Conservation (phyloP, 1,140 invertebrate genomes). For the Pentalonia nigronervosa region DNA sequence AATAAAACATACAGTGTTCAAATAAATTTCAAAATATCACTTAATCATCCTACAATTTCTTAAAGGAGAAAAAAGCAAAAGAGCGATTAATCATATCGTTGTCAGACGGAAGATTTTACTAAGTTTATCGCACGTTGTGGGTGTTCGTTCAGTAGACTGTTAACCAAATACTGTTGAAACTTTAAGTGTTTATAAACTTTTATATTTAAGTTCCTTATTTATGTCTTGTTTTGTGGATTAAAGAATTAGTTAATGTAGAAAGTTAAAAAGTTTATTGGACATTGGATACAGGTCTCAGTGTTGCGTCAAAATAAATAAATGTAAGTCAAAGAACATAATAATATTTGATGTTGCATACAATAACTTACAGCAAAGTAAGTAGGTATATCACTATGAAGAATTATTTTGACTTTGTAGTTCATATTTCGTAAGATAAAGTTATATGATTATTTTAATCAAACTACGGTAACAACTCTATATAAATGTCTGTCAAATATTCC, state of each 20-base stretch:
- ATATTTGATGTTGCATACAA: not conserved
- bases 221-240: conserved; percentile 25
- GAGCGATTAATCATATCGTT: conserved; percentile 42
- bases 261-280: conserved; percentile 27
- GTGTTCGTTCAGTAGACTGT: conserved; percentile 1
- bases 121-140: conserved; percentile 36
- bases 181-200: conserved; percentile 47
- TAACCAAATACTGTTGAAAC: conserved; percentile 26
- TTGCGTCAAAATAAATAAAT: not conserved
- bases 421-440: not conserved
- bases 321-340: not conserved
- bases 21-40: conserved; percentile 38
- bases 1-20: not conserved
- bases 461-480: not conserved
- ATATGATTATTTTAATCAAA: not conserved
- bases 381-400: not conserved
- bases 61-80: not conserved
- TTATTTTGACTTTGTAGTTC: not conserved
- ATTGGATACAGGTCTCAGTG: not conserved
- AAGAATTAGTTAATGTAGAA: not conserved
- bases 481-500: conserved; percentile 14
- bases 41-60: conserved; percentile 29
- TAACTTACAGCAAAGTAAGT: not conserved
- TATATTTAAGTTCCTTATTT: conserved; percentile 37
- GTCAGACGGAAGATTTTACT: conserved; percentile 41